phyloP scores from a whole-genome alignment of 2,888 invertebrate species.

The Digitonthophagus gazella region DNA sequence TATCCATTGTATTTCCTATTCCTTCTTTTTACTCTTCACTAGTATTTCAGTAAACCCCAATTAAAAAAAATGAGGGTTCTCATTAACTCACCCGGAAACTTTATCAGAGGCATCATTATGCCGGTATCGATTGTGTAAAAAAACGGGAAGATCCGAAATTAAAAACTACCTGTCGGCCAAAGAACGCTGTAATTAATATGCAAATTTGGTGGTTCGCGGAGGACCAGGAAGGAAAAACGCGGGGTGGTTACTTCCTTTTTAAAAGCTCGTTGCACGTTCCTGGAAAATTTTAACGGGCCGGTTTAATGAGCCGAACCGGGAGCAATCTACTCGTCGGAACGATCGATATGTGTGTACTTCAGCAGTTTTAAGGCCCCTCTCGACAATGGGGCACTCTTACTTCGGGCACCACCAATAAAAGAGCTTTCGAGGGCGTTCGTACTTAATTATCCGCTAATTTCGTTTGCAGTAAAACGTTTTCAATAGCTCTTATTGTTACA shows the following conservation, averaged over 20 bases:
- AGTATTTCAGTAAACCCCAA: background rate
- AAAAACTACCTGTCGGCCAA: background rate
- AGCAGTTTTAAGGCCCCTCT: conserved; percentile 11
- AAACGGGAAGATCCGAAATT: background rate
- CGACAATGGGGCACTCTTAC: conserved; percentile 12
- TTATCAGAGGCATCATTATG: background rate
- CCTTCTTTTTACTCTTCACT: background rate
- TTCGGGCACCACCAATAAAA: background rate
- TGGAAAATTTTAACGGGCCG: conserved; percentile 33
- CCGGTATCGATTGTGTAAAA: no score
- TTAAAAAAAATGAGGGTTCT: background rate
- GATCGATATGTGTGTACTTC: conserved; percentile 30
- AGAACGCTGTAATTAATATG: background rate
- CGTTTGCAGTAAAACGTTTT: conserved; percentile 1
- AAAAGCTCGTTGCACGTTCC: conserved; percentile 10
- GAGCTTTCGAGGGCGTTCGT: background rate
- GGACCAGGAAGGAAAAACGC: background rate
- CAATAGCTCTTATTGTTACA: conserved; percentile 21
- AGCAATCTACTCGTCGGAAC: conserved; percentile 28
- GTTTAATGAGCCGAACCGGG: conserved; percentile 33
- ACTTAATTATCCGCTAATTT: conserved; percentile 14
- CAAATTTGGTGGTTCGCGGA: background rate
- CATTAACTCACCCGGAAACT: background rate
- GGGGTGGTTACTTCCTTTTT: background rate
- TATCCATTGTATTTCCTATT: background rate